Conservation (phyloP, 2,113 vertebrate genomes). For the Turnix velox region DNA sequence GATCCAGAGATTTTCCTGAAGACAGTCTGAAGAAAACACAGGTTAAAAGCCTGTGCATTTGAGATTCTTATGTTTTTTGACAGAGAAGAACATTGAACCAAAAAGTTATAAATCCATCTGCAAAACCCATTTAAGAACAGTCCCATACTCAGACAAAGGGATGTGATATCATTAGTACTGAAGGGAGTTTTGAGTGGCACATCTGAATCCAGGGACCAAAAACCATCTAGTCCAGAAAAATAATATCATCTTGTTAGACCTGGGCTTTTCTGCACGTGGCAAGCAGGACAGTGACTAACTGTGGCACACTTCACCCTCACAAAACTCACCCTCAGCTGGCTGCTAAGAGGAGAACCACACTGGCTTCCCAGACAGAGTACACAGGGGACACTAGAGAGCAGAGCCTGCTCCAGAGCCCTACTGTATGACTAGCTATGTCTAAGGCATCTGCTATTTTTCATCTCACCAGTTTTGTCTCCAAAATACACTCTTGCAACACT, state of each 20-base stretch:
- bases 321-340: neutral
- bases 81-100: neutral
- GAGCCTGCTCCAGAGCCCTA: neutral
- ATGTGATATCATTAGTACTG: neutral
- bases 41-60: neutral
- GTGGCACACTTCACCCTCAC: neutral
- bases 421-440: neutral
- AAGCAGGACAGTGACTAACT: neutral
- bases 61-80: neutral
- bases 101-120: neutral
- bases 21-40: neutral
- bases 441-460: neutral
- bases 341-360: neutral
- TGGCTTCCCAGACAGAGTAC: rapidly evolving
- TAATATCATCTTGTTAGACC: neutral
- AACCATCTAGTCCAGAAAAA: neutral
- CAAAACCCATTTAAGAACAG: neutral
- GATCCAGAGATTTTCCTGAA: neutral
- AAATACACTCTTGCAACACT: neutral
- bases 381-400: neutral
- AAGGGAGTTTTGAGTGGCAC: neutral
- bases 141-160: neutral
- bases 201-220: neutral
- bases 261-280: neutral
- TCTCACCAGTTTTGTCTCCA: neutral